Percentiles rank a stretch among this genome's conserved stretches.
These are phyloP conservation scores for Hydrolagus affinis DNA, from an alignment of 2,113 vertebrate genomes.

Conservation along the genomic window DNA sequence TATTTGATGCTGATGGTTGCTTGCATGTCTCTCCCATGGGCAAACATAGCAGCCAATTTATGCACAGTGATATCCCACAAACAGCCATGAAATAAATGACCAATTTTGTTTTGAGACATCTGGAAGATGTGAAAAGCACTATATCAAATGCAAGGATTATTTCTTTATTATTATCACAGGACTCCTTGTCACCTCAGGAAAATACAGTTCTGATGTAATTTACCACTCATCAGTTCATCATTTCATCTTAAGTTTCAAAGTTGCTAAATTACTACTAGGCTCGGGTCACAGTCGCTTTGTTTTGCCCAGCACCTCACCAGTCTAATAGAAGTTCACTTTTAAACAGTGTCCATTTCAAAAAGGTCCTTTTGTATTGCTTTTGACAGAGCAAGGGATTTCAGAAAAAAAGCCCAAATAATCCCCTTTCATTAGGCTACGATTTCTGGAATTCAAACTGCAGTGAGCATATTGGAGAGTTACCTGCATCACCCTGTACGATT, in stretches of 20 bases:
- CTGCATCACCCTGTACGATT: too few species aligned
- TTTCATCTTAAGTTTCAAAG: conserved; percentile 4
- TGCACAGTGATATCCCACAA: too few species aligned
- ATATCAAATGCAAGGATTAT: too few species aligned
- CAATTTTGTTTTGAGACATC: too few species aligned
- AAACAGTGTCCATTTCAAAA: neutral
- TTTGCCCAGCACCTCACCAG: neutral
- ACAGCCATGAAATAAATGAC: too few species aligned
- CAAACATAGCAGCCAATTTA: too few species aligned
- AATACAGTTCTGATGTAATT: neutral
- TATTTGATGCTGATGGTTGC: too few species aligned
- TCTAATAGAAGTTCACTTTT: too few species aligned
- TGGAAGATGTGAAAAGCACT: too few species aligned
- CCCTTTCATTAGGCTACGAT: neutral
- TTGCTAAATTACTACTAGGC: neutral
- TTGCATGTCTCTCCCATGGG: too few species aligned
- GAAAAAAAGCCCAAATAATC: neutral
- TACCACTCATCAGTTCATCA: neutral
- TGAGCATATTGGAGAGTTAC: neutral
- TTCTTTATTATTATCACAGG: too few species aligned
- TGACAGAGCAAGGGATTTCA: neutral
- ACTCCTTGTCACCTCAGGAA: too few species aligned
- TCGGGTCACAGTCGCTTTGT: neutral
- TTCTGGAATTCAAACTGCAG: neutral
- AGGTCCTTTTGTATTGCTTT: neutral